Evolutionary conservation across 2,888 invertebrate genomes (phyloP), one percentile per base, ranked within the genome.

Genomic region (Drosophila stalkeri): DNA sequence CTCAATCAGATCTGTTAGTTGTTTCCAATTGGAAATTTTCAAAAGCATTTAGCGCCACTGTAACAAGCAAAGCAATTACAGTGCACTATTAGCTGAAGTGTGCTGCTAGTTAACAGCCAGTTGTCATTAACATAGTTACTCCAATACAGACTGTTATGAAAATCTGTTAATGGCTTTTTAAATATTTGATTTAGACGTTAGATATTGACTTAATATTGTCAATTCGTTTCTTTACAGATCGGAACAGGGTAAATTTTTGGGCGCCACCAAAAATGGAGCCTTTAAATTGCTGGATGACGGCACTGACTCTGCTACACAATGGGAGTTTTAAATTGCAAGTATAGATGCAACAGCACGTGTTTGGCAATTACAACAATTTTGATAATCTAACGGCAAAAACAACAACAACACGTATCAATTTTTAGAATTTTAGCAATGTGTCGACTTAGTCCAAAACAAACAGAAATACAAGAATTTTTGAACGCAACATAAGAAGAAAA

Each of bases 191-290:
- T 47, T 18, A 8, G 16, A 6, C 6, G 14, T 9, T 16, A 14
- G 8, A 37, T 16, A 54, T 14, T 18, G 20, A 23, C 1, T 8
- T 20, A 20, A 39, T 35, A 5, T 39, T 37, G 16, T 23, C n/a
- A 1, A n/a, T 31, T 35, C 37, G 9, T 35, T n/a, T 52, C 12
- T 31, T 60, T 66, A 1, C 60, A 93, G 93, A 90, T 93, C 93
- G 66, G 85, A 91, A 70, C 95, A 94, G 86, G 96, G 96, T 33
- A 95, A 95, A 91, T 98, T 98, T 94, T 94, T 98, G 86, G 95
- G 96, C 78, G 97, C 98, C 87, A 97, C 96, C 92, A 98, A 98
- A 94, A 98, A 98, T 93, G 98, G 98, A 47, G 96, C 96, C 90
- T 96, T 98, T 94, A 96, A 97, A 91, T 94, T 98, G 75, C 97